Conservation (phyloP, 2,113 vertebrate species). For the Rhinichthys klamathensis region DNA sequence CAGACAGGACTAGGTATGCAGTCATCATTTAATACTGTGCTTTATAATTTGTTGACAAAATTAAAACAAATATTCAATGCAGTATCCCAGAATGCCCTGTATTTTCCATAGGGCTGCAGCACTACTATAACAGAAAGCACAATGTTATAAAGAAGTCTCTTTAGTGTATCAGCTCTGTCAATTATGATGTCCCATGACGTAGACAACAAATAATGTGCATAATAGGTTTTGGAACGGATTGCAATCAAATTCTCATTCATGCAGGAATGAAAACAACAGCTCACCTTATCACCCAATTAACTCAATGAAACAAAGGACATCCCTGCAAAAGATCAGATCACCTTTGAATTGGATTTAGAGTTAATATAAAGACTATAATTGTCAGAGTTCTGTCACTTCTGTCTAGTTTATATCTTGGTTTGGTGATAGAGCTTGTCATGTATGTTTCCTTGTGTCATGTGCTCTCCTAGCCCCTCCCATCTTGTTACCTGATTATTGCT, state of each 20-base stretch:
- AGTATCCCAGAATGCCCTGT: not conserved
- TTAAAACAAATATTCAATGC: not conserved
- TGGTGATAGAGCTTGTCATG: too few species aligned
- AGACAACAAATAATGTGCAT: too few species aligned
- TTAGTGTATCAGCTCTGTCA: not conserved
- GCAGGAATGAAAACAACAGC: too few species aligned
- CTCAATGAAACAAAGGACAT: not conserved
- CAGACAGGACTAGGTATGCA: too few species aligned
- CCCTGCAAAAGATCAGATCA: not conserved
- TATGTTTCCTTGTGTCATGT: too few species aligned
- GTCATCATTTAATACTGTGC: too few species aligned
- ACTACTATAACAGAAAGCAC: not conserved
- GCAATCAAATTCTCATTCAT: too few species aligned
- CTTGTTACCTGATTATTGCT: too few species aligned
- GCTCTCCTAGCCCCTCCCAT: too few species aligned
- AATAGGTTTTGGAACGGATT: too few species aligned
- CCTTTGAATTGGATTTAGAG: not conserved
- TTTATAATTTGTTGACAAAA: not conserved
- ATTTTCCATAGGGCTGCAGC: not conserved
- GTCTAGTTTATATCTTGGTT: too few species aligned
- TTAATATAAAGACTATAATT: not conserved
- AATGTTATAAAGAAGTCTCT: not conserved
- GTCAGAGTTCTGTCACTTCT: too few species aligned
- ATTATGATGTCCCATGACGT: not conserved
- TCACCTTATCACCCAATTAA: not conserved